Conservation (phyloP, 2,797 vertebrate genomes). For the Anabacerthia variegaticeps region DNA sequence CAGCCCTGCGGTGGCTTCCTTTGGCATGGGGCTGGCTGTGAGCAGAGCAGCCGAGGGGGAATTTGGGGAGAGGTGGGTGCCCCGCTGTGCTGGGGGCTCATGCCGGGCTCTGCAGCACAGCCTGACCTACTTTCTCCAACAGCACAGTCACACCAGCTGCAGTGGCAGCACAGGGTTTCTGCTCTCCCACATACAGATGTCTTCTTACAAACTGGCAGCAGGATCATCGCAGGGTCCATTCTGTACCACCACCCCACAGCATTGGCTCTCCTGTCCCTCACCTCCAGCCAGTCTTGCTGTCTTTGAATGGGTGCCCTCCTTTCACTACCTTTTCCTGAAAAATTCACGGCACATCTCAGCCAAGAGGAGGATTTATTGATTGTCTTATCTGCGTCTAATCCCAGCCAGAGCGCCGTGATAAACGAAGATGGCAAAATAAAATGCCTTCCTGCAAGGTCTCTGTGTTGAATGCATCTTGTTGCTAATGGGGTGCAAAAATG, state of each 20-base stretch:
- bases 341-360: conserved; percentile 33
- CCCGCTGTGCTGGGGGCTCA: background rate
- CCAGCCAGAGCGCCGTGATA: background rate
- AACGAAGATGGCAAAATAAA: background rate
- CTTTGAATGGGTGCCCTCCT: background rate
- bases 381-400: conserved; percentile 54
- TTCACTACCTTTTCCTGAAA: background rate
- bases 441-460: conserved; percentile 14
- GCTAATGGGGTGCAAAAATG: background rate
- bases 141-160: background rate
- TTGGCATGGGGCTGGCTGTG: background rate
- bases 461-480: background rate
- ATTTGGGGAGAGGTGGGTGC: background rate
- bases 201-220: background rate
- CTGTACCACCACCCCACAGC: background rate
- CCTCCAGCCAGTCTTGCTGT: background rate
- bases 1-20: background rate
- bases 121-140: conserved; percentile 67
- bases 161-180: background rate
- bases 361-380: conserved; percentile 52
- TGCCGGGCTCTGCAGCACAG: background rate
- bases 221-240: background rate
- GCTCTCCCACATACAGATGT: background rate
- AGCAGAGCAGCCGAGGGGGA: background rate
- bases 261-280: background rate